Percentiles rank a stretch among this genome's conserved stretches.
Conservation (phyloP, 2,797 vertebrate species). For the Hephaestus fuliginosus region DNA sequence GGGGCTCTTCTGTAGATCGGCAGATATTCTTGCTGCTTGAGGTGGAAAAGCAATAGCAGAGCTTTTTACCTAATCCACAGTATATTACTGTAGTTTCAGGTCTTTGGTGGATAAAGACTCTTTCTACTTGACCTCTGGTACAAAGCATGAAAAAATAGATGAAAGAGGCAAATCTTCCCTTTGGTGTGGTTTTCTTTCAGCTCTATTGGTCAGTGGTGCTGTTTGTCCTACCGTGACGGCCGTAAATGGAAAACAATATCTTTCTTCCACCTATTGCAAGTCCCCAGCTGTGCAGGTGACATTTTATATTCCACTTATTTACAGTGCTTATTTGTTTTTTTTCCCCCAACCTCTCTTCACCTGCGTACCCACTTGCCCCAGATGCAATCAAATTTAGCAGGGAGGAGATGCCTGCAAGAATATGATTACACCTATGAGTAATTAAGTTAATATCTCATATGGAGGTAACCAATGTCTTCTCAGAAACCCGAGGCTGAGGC, state of each 20-base stretch:
- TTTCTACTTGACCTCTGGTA: conserved; percentile 31
- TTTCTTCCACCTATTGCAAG: not conserved
- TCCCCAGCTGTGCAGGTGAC: not conserved
- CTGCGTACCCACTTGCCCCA: not conserved
- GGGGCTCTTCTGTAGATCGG: conserved; percentile 43
- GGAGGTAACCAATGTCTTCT: conserved; percentile 40
- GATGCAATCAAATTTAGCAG: conserved; percentile 29
- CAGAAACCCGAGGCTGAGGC: conserved; percentile 41
- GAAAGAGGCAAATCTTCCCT: conserved; percentile 5
- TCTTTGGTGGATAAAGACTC: conserved; percentile 20
- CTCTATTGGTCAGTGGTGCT: conserved; percentile 7
- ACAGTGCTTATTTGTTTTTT: not conserved
- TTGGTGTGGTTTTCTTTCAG: conserved; percentile 14
- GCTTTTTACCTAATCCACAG: not conserved
- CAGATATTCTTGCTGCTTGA: conserved; percentile 42
- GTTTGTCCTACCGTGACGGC: conserved; percentile 18
- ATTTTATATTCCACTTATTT: not conserved
- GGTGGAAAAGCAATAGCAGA: conserved; percentile 24
- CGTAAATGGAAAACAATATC: conserved; percentile 6
- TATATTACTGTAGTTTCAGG: not conserved
- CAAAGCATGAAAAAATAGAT: conserved; percentile 8
- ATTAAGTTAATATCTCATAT: conserved; percentile 48
- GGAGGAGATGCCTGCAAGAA: conserved; percentile 25
- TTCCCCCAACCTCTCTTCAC: not conserved
- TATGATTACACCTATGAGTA: conserved; percentile 51